Evolutionary conservation across 2,113 vertebrate species (phyloP), one percentile per base, ranked within the genome.

Genomic region (Pterocles gutturalis): DNA sequence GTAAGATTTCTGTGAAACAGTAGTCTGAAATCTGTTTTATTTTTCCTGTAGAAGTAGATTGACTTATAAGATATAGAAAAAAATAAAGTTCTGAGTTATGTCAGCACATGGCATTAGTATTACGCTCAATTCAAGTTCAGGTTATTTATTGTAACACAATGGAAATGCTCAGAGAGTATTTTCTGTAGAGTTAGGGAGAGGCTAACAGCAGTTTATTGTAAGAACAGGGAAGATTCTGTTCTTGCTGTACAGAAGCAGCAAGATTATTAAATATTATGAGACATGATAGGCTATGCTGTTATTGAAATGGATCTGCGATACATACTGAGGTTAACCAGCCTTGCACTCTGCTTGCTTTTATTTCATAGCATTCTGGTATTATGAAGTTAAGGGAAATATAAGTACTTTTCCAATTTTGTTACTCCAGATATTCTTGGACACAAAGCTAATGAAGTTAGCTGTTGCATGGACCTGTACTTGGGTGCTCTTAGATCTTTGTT

Each of bases 151-250:
- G 22, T 70, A 80, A 70, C 64, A 66, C 24, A 62, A n/a, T 60
- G 66, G 57, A 94, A 89, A 61, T 89, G 34, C 60, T 94, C 87
- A 76, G 73, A 51, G 55, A 61, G 18, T 54, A 24, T 87, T 92
- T 92, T 83, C 73, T 76, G 28, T 70, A 70, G 45, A n/a, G 46
- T 70, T 83, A 60, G 67, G 78, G 89, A 70, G 33, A 89, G 55
- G 11, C 46, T 70, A 67, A 51, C 46, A 58, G 31, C 24, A 58
- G 36, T 70, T 90, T 77, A 34, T 94, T 89, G 38, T 90, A 85
- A 95, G 90, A 96, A 94, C 71, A 76, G 66, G 77, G 71, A 96
- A 84, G 83, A 65, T 90, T 87, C 33, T 57, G 51, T 89, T 90
- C 83, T 93, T 93, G 53, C 70, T 75, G 62, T 82, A 46, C n/a